Conservation (phyloP, 2,888 invertebrate species). For the Periphyllus acericola region DNA sequence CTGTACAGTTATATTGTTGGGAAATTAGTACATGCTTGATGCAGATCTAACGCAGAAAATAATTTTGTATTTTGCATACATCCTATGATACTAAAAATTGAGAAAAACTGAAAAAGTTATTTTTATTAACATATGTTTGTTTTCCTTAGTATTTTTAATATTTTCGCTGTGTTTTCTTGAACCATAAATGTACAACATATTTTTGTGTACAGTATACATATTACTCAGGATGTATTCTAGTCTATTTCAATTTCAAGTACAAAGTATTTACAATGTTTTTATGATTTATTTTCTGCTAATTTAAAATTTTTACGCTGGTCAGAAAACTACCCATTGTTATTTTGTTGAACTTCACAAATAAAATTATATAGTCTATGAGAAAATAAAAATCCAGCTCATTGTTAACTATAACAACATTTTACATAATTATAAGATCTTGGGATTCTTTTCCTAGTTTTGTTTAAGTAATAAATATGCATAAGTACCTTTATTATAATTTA, state of each 20-base stretch:
- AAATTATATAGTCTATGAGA: constrained; percentile 44
- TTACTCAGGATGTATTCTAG: too few relatives aligned
- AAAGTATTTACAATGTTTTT: neutral
- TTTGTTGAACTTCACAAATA: constrained; percentile 12
- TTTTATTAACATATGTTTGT: too few relatives aligned
- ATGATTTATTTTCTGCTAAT: neutral
- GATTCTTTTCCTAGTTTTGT: constrained; percentile 12
- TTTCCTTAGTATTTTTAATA: too few relatives aligned
- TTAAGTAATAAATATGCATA: neutral
- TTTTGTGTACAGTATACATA: too few relatives aligned
- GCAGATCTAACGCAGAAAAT: too few relatives aligned
- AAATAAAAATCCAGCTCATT: constrained; percentile 46
- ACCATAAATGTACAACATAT: too few relatives aligned
- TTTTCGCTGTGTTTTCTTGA: too few relatives aligned
- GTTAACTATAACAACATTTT: constrained; percentile 29
- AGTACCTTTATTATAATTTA: neutral
- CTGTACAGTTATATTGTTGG: too few relatives aligned
- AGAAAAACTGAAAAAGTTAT: too few relatives aligned
- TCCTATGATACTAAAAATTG: too few relatives aligned
- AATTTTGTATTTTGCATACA: too few relatives aligned
- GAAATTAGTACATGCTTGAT: too few relatives aligned
- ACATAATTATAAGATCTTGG: constrained; percentile 9
- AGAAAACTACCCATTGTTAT: constrained; percentile 36
- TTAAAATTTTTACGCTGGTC: constrained; percentile 4
- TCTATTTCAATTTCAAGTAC: neutral